A percentile compares a stretch with the other conserved stretches of the same genome.
phyloP scores from a whole-genome alignment of 2,888 invertebrate genomes.

The Hemistola chrysoprasaria region DNA sequence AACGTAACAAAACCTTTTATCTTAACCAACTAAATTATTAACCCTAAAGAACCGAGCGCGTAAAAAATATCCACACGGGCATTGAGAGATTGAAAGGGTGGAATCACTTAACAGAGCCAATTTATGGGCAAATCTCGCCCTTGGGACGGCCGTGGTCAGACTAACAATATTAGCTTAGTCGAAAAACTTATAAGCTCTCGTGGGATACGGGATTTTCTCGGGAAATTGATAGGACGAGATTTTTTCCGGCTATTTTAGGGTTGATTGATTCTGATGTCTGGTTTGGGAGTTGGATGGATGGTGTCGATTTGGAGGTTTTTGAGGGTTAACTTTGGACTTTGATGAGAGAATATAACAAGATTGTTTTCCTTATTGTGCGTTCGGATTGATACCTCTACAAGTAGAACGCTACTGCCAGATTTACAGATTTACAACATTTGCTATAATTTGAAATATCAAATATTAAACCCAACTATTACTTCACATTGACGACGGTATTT shows the following conservation, averaged over 20 bases:
- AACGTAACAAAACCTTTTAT: slow-evolving; percentile 26
- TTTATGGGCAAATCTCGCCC: slow-evolving; percentile 78
- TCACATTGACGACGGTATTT: too few relatives aligned
- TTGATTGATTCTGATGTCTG: slow-evolving; percentile 29
- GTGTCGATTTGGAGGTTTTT: slow-evolving; percentile 12
- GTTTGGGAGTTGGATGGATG: slow-evolving; percentile 16
- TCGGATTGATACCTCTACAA: too few relatives aligned
- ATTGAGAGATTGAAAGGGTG: slow-evolving; percentile 80
- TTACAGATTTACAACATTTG: too few relatives aligned
- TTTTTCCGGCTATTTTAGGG: slow-evolving; percentile 29
- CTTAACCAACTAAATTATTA: slow-evolving; percentile 49
- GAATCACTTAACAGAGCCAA: slow-evolving; percentile 76
- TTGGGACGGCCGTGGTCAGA: slow-evolving; percentile 72
- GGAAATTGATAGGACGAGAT: slow-evolving; percentile 40
- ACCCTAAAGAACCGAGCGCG: slow-evolving; percentile 42
- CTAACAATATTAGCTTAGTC: slow-evolving; percentile 73
- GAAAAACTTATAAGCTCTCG: slow-evolving; percentile 66
- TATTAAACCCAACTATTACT: too few relatives aligned
- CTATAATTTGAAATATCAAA: too few relatives aligned
- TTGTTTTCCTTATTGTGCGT: too few relatives aligned
- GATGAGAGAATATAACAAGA: too few relatives aligned
- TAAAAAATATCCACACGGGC: slow-evolving; percentile 70
- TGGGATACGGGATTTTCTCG: slow-evolving; percentile 42
- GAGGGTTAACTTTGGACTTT: neutral
- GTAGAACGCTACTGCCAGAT: too few relatives aligned